Conservation (phyloP, 2,888 invertebrate genomes). For the Aethes cnicana region DNA sequence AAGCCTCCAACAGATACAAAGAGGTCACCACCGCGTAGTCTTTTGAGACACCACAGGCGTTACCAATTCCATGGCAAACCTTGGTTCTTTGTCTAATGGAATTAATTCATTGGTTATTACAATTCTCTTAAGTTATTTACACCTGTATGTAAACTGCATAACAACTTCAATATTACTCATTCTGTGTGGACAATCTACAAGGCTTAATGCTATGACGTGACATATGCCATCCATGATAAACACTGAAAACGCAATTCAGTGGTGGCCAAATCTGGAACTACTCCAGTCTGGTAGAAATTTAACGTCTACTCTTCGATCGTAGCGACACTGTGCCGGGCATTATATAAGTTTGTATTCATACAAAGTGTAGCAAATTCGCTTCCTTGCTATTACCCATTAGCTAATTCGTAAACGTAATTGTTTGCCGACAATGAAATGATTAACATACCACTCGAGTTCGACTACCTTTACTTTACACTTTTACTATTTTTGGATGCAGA, state of each 20-base stretch:
- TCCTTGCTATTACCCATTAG: conserved; percentile 1
- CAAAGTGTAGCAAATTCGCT: neutral
- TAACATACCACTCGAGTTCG: conserved; percentile 10
- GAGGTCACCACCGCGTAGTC: too few species aligned
- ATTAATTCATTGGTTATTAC: too few species aligned
- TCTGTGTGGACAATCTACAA: neutral
- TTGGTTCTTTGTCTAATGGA: too few species aligned
- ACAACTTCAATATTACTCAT: conserved; percentile 26
- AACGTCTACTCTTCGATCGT: neutral
- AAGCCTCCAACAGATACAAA: too few species aligned
- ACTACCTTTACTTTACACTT: conserved; percentile 19
- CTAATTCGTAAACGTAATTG: conserved; percentile 13
- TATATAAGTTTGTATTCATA: neutral
- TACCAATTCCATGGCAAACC: too few species aligned
- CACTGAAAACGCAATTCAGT: conserved; percentile 1
- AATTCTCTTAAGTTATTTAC: conserved; percentile 12
- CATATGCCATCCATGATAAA: conserved; percentile 17
- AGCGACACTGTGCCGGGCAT: neutral
- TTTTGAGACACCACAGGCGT: too few species aligned
- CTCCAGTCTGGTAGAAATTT: neutral
- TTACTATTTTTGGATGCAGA: conserved; percentile 5
- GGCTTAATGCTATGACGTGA: conserved; percentile 12
- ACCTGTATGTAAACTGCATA: conserved; percentile 14
- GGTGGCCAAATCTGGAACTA: neutral
- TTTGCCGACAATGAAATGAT: conserved; percentile 25